These are phyloP conservation scores for Glyptemys insculpta DNA, from an alignment of 2,797 vertebrate genomes.

Conservation along the genomic window DNA sequence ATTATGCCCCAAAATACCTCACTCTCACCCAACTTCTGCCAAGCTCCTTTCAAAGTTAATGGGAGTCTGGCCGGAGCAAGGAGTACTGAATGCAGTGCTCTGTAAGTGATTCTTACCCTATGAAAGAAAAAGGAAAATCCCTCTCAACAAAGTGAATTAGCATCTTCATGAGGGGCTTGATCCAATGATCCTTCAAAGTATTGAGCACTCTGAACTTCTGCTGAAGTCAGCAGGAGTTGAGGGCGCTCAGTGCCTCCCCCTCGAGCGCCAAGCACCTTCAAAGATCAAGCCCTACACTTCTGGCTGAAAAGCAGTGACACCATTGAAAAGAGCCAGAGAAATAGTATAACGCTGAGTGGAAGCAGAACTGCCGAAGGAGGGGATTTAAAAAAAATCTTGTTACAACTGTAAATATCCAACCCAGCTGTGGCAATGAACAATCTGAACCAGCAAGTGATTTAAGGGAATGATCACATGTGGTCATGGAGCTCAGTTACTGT, in stretches of 20 bases:
- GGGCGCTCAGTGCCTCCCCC: fast-evolving
- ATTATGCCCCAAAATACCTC: slow-evolving; percentile 3
- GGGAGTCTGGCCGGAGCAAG: fast-evolving
- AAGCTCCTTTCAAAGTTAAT: not conserved
- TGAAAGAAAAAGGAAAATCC: not conserved
- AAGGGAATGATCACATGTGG: not conserved
- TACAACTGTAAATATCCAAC: not conserved
- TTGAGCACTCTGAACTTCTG: not conserved
- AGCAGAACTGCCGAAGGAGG: not conserved
- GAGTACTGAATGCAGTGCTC: not conserved
- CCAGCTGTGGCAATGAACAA: not conserved
- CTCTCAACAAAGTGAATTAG: not conserved
- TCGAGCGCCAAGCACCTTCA: fast-evolving
- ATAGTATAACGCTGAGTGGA: not conserved
- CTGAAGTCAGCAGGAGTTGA: fast-evolving
- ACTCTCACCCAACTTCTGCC: fast-evolving
- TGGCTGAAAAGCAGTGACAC: not conserved
- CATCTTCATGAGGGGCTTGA: not conserved
- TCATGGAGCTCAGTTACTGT: not conserved
- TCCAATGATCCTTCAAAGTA: not conserved
- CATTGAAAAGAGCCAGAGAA: not conserved
- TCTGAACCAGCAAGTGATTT: not conserved
- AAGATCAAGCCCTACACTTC: fast-evolving
- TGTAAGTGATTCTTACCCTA: not conserved
- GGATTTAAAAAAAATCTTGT: not conserved